Evolutionary conservation across 2,888 invertebrate genomes (phyloP), one percentile per base, ranked within the genome.

Genomic region (Subacronicta megacephala): DNA sequence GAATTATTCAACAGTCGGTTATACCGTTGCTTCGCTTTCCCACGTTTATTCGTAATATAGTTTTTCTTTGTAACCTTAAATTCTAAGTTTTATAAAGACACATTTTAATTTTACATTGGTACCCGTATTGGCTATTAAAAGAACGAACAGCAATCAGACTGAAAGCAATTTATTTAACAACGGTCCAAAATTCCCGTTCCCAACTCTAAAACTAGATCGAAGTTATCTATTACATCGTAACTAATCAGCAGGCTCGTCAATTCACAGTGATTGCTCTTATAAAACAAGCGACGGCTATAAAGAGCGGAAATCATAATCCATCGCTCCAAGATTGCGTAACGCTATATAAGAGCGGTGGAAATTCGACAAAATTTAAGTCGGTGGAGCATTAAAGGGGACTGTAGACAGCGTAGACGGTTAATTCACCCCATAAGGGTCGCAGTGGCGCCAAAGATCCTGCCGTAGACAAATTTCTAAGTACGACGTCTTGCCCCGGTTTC

Each of bases 331-430:
- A 89, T 91, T 90, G 84, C 85, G 90, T 85, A 90, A 91, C 88
- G 82, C 83, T 84, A 87, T 87, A 89, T 90, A 88, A 89, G 83
- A 84, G 87, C 81, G 78, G 88, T 91, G 84, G 90, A 92, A 93
- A 92, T 93, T 93, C 91, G 89, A 90, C 89, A 89, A 92, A 93
- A 93, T 94, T 94, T 94, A 92, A 94, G 90, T 92, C 89, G 87
- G 85, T 85, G 87, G 82, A 85, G 90, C 90, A 92, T 93, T 93
- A 92, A 90, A 92, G 93, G 93, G 93, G 92, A 90, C 87, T 63
- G 82, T 77, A 77, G 84, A 80, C 85, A 86, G 81, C 81, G 84
- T 84, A 90, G 92, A 90, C 91, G 88, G 91, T 92, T 92, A 93
- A 93, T 92, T 92, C 92, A 87, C 90, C 93, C 91, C 88, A 90